Conservation (phyloP, 2,888 invertebrate species). For the Trissoscelio sp. region DNA sequence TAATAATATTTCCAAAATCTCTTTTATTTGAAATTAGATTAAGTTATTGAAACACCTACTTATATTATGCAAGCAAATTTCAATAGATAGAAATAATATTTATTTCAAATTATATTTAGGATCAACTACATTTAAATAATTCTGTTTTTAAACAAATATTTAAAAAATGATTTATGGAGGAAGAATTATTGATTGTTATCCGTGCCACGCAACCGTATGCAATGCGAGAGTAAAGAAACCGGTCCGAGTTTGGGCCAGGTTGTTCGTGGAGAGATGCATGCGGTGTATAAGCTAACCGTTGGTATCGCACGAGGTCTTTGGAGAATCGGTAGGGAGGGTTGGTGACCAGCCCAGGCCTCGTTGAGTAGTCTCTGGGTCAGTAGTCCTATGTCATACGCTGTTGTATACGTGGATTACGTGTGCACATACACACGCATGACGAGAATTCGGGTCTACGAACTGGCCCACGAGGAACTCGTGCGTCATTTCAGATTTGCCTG, state of each 20-base stretch:
- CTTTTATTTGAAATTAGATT: too few species aligned
- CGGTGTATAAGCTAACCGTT: slow-evolving; percentile 45
- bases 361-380: slow-evolving; percentile 73
- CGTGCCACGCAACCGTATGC: slow-evolving; percentile 62
- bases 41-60: too few species aligned
- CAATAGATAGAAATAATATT: too few species aligned
- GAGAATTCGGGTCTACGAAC: slow-evolving; percentile 62
- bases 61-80: too few species aligned
- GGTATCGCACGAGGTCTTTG: slow-evolving; percentile 65
- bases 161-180: too few species aligned
- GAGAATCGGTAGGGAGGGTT: slow-evolving; percentile 62
- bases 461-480: slow-evolving; percentile 33
- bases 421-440: slow-evolving; percentile 16
- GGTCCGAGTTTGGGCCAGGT: slow-evolving; percentile 68
- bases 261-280: slow-evolving; percentile 53
- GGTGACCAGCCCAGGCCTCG: slow-evolving; percentile 67
- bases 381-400: slow-evolving; percentile 70
- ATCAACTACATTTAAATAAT: too few species aligned
- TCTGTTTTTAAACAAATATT: too few species aligned
- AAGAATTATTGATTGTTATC: slow-evolving; percentile 60
- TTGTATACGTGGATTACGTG: slow-evolving; percentile 42
- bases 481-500: slow-evolving; percentile 27
- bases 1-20: too few species aligned
- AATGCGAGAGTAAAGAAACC: slow-evolving; percentile 60
- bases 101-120: too few species aligned